Evolutionary conservation across 2,888 invertebrate species (phyloP), one percentile per base, ranked within the genome.

Genomic region (Sipha maydis): DNA sequence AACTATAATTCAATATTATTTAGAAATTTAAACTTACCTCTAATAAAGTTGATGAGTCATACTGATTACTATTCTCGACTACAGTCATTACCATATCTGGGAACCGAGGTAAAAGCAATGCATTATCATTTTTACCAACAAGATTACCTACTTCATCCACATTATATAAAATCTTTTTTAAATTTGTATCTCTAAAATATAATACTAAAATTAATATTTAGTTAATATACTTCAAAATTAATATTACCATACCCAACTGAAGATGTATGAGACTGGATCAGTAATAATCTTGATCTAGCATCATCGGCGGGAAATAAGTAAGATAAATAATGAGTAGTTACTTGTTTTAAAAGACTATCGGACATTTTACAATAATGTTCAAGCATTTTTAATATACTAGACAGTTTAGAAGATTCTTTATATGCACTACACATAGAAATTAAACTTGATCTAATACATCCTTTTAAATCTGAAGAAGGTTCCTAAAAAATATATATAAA

Each of bases 291-390:
- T 61, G 86, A 88, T 17, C 34, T 79, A n/a, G 86, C 86, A 80
- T 88, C 86, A 67, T 88, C 80, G 0, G 80, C 86, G 41, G 86
- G 86, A 80, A 82, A 88, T n/a, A 88, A 14, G 19, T 61, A 4
- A 8, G 86, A 88, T n/a, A 88, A 88, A 88, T 88, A 88, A 75
- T 88, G 80, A 31, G 86, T 88, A 28, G 86, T 88, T 8, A 88
- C 86, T 88, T 88, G 86, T 75, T 80, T 88, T 31, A 88, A n/a
- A 88, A 88, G 86, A 17, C n/a, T 21, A 31, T 88, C 86, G 31
- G 80, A 61, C 79, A 88, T 88, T 88, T 88, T 88, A 88, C 86
- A 88, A 80, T 80, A 88, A 75, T 61, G 56, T 28, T 80, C 80
- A 31, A 88, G 54, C 80, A 88, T 75, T 19, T 80, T 73, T 19